These are phyloP conservation scores for Incurvaria masculella DNA, from an alignment of 2,888 invertebrate species.

Conservation along the genomic window DNA sequence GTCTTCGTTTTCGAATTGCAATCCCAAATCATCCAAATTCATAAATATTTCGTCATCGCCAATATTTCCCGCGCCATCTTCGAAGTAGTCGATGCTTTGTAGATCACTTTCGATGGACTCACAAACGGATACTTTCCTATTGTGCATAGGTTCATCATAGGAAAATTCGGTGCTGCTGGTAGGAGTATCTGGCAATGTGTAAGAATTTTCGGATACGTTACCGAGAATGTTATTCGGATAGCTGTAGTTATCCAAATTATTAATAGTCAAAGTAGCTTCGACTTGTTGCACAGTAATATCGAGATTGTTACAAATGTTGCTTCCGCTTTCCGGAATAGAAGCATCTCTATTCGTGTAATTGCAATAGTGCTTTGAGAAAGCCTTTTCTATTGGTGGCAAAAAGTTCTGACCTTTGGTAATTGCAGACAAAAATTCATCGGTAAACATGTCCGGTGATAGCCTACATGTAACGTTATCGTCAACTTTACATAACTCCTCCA, in stretches of 20 bases:
- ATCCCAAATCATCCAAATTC: slow-evolving; percentile 45
- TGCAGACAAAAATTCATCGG: slow-evolving; percentile 33
- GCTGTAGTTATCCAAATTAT: slow-evolving; percentile 44
- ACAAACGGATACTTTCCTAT: slow-evolving; percentile 38
- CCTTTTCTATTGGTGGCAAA: slow-evolving; percentile 48
- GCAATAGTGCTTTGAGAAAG: slow-evolving; percentile 40
- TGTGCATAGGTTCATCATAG: slow-evolving; percentile 28
- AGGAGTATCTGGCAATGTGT: slow-evolving; percentile 41
- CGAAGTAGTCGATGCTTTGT: slow-evolving; percentile 41
- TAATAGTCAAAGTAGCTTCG: slow-evolving; percentile 15
- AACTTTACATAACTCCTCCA: slow-evolving; percentile 44
- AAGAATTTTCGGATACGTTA: slow-evolving; percentile 37
- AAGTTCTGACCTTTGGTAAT: slow-evolving; percentile 29
- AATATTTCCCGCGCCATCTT: slow-evolving; percentile 43
- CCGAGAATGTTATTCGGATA: slow-evolving; percentile 47
- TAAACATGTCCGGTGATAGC: slow-evolving; percentile 35
- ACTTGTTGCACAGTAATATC: slow-evolving; percentile 15
- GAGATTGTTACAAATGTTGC: slow-evolving; percentile 14
- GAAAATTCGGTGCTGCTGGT: slow-evolving; percentile 44
- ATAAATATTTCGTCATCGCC: slow-evolving; percentile 49
- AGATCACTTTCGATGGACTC: slow-evolving; percentile 48
- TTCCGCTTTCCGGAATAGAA: slow-evolving; percentile 19
- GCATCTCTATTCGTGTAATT: slow-evolving; percentile 30
- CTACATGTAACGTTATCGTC: slow-evolving; percentile 35
- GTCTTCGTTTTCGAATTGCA: slow-evolving; percentile 34